These are phyloP conservation scores for Procavia capensis DNA, from an alignment of 2,113 vertebrate genomes.

Conservation along the genomic window DNA sequence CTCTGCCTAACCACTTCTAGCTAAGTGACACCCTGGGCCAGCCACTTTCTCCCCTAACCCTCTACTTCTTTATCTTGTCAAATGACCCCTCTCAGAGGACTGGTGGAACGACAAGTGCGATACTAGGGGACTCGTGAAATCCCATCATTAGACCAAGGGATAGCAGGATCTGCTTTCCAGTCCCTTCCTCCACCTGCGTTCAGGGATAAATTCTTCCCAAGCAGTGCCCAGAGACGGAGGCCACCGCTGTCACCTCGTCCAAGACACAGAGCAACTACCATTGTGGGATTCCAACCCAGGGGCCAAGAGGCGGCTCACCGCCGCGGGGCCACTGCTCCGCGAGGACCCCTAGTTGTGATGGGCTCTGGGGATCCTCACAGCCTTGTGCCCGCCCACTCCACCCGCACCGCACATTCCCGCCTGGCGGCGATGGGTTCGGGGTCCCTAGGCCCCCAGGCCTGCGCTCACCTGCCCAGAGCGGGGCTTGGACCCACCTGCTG, in stretches of 20 bases:
- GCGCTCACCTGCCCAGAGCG: background rate
- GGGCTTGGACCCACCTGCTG: slow-evolving; percentile 16
- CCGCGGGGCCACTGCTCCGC: background rate
- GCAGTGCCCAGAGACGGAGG: background rate
- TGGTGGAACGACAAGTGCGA: too few relatives aligned
- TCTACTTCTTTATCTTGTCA: background rate
- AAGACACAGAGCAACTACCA: background rate
- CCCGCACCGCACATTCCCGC: background rate
- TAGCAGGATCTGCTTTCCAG: background rate
- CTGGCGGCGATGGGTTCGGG: background rate
- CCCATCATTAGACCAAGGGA: background rate
- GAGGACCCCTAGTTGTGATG: background rate
- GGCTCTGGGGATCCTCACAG: too few relatives aligned
- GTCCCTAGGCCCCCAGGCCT: background rate
- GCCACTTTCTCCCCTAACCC: background rate
- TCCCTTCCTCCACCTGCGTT: background rate
- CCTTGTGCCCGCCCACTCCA: background rate
- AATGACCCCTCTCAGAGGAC: background rate
- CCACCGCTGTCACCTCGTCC: background rate
- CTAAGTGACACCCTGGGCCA: background rate
- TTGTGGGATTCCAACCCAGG: background rate
- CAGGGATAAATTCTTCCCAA: background rate
- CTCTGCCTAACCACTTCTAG: background rate
- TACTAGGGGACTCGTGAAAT: background rate
- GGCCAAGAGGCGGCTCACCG: background rate